Percentiles rank a stretch among this genome's conserved stretches.
phyloP scores from a whole-genome alignment of 2,797 vertebrate species.

The Hemibagrus guttatus region DNA sequence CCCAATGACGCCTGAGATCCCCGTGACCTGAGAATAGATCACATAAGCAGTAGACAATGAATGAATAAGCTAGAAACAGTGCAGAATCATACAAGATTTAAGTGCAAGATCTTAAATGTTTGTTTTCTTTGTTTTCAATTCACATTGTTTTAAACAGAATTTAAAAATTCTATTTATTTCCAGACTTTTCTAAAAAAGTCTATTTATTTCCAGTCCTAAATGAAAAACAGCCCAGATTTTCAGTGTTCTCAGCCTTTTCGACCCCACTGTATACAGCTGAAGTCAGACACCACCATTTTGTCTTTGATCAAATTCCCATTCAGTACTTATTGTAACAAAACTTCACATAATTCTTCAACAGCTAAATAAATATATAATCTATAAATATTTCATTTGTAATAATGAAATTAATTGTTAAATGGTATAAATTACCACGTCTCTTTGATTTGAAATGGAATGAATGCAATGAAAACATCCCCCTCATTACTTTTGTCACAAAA shows the following conservation, averaged over 20 bases:
- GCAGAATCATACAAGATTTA: no score
- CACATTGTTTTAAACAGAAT: neutral
- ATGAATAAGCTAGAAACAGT: neutral
- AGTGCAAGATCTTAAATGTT: no score
- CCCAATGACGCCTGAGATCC: no score
- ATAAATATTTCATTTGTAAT: neutral
- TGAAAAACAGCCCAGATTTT: neutral
- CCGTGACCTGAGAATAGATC: no score
- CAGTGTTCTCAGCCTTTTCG: neutral
- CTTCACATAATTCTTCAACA: neutral
- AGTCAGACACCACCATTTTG: neutral
- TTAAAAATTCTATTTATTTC: neutral
- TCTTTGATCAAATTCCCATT: neutral
- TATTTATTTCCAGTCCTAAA: neutral
- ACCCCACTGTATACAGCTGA: neutral
- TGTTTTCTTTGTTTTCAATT: neutral
- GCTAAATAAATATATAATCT: neutral
- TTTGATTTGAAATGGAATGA: neutral
- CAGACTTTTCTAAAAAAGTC: no score
- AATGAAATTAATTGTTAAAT: neutral
- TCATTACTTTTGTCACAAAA: neutral
- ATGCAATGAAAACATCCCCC: neutral
- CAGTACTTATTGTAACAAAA: neutral
- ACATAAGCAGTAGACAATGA: no score
- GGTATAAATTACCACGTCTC: neutral